Evolutionary conservation across 2,113 vertebrate genomes (phyloP).

Genomic region (Xiphorhynchus elegans): DNA sequence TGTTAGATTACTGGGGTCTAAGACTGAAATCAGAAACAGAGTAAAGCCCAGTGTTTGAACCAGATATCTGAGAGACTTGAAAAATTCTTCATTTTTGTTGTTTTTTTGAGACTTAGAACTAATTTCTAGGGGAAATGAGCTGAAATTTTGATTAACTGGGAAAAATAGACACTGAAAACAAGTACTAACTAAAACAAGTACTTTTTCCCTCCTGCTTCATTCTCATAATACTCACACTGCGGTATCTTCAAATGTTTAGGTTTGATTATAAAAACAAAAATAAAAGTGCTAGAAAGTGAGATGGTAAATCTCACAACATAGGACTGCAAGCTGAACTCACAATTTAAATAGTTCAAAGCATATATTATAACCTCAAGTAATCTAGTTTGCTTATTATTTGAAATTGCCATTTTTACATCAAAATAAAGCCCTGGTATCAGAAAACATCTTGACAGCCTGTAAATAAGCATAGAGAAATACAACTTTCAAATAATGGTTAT

Average conservation of each 20-base stretch:
- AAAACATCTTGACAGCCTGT: not conserved
- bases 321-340: not conserved
- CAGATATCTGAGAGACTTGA: not conserved
- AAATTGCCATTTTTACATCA: not conserved
- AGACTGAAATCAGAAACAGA: not conserved
- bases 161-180: not conserved
- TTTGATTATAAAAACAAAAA: not conserved
- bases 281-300: not conserved
- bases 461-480: not conserved
- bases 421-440: not conserved
- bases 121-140: not conserved
- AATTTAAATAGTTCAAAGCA: not conserved
- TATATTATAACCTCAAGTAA: not conserved
- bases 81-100: not conserved
- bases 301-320: not conserved
- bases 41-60: not conserved
- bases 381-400: not conserved
- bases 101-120: not conserved
- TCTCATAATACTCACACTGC: not conserved
- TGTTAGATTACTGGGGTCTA: not conserved
- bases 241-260: not conserved
- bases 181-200: no score
- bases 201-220: not conserved
- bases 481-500: not conserved
- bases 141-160: not conserved